Percentiles rank a stretch among this genome's conserved stretches.
Evolutionary conservation across 2,888 invertebrate species (phyloP).

Genomic region (Phanerotoma sp.): DNA sequence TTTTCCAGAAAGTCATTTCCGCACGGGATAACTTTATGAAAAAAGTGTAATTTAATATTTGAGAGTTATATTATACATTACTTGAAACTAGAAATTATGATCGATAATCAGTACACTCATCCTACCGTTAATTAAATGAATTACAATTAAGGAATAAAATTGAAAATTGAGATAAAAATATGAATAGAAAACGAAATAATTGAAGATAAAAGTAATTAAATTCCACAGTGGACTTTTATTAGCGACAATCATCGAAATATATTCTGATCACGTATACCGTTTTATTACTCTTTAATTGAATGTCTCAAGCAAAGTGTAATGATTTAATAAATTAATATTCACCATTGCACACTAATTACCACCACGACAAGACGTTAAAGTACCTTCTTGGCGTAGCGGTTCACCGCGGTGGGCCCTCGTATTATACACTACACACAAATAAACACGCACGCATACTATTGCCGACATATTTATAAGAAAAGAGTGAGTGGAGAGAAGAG

Average conservation of each 20-base stretch:
- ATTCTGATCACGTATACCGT: neutral
- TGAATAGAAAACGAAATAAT: too few relatives aligned
- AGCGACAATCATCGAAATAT: neutral
- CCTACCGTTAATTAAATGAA: too few relatives aligned
- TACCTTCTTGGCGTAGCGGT: constrained; percentile 20
- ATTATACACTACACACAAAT: constrained; percentile 4
- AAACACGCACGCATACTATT: neutral
- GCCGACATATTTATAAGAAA: neutral
- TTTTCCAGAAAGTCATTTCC: too few relatives aligned
- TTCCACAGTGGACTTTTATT: too few relatives aligned
- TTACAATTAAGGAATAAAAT: too few relatives aligned
- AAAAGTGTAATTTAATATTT: too few relatives aligned
- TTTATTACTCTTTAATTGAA: neutral
- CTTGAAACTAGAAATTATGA: too few relatives aligned
- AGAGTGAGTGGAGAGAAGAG: constrained; percentile 13
- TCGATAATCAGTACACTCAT: too few relatives aligned
- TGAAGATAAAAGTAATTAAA: too few relatives aligned
- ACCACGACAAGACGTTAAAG: constrained; percentile 14
- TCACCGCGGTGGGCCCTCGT: constrained; percentile 26
- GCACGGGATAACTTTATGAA: too few relatives aligned
- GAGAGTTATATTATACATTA: too few relatives aligned
- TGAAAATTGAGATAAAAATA: too few relatives aligned
- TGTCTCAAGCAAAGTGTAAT: constrained; percentile 2
- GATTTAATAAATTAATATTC: constrained; percentile 13
- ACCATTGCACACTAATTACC: constrained; percentile 10